A percentile compares a stretch with the other conserved stretches of the same genome.
These are phyloP conservation scores for Paralichthys olivaceus DNA, from an alignment of 2,113 vertebrate species.

Conservation along the genomic window DNA sequence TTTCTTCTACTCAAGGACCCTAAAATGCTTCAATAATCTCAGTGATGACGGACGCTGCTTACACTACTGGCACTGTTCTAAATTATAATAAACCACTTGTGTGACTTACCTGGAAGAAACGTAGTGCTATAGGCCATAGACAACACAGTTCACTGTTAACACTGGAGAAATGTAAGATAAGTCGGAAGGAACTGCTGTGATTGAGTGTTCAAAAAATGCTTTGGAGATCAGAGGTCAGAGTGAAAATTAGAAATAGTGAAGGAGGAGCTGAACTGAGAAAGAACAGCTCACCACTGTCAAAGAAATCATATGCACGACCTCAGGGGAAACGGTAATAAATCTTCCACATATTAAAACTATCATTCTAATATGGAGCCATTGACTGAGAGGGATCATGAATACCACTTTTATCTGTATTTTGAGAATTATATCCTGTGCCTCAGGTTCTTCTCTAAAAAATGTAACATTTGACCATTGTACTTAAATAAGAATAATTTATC, in stretches of 20 bases:
- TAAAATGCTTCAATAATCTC: constrained; percentile 10
- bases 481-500: background rate
- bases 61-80: constrained; percentile 2
- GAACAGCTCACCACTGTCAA: constrained; percentile 35
- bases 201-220: constrained; percentile 28
- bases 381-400: background rate
- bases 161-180: constrained; percentile 13
- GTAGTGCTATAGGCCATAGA: background rate
- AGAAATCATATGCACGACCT: constrained; percentile 28
- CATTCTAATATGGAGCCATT: background rate
- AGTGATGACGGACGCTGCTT: background rate
- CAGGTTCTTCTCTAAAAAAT: background rate
- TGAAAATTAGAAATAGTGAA: constrained; percentile 61
- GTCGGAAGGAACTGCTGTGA: constrained; percentile 15
- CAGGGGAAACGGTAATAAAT: constrained; percentile 30
- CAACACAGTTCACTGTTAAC: constrained; percentile 6
- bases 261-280: constrained; percentile 25
- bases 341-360: background rate
- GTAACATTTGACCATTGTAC: background rate
- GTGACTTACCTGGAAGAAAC: constrained; percentile 13
- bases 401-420: background rate
- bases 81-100: constrained; percentile 19
- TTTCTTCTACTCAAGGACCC: background rate
- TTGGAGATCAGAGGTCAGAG: constrained; percentile 41
- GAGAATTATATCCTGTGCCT: background rate